Base-by-base conservation (phyloP, 2,888 invertebrate species). In the Dicyrtomina minuta region DNA sequence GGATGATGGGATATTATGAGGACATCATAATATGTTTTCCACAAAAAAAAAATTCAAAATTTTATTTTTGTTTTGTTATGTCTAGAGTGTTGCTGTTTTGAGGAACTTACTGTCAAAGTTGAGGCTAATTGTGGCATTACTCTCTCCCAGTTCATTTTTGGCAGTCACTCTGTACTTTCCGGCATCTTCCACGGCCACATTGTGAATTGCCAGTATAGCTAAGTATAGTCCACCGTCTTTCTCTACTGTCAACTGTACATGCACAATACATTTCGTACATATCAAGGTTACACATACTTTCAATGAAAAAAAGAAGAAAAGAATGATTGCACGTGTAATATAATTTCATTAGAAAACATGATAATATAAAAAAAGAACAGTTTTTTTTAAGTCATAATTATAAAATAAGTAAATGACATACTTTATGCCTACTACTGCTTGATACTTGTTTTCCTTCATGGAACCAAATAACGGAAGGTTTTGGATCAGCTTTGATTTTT, bases 101-200 rank as follows among this genome's bases (percentile, higher is more conserved):
- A 13, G 3, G 39, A 41, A 91, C 94, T 93, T 88, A 96, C 96
- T 96, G 89, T 95, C 95, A 86, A 96, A 95, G 86, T 96, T 96
- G 80, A 96, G 89, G 85, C 95, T 95, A 84, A 96, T 94, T 75
- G 95, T 95, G 74, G 95, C 95, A 83, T 95, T 95, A 83, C 94
- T 94, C 84, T 97, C 96, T 82, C 97, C 97, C 80, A 96, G 88
- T 85, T 96, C 94, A 86, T 96, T 97, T 86, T 96, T 96, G 80
- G 95, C 95, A 80, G 92, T 94, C 80, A 96, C 94, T 86, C 93
- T 91, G 85, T 95, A 95, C 86, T 95, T 96, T 82, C 95, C 96
- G 84, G 95, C 95, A 86, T 96, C 95, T 87, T 95, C 95, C 80
- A 95, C 93, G 75, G 94, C 94, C 80, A 96, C 95, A 83, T 93